Evolutionary conservation across 2,888 invertebrate genomes (phyloP).

Genomic region (Stenodema calcarata): DNA sequence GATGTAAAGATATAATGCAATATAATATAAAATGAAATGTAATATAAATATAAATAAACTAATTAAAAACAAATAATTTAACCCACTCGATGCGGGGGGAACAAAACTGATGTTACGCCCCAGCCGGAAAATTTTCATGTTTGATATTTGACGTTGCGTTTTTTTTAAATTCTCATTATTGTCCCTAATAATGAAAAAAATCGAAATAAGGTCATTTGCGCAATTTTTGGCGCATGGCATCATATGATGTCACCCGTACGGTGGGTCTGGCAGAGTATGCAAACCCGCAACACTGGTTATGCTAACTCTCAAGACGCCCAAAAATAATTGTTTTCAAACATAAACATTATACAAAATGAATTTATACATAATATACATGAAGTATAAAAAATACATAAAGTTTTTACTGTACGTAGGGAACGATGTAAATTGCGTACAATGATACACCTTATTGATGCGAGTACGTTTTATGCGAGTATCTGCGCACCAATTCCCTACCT

Average conservation of each 20-base stretch:
- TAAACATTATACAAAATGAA: background rate
- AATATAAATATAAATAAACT: no score
- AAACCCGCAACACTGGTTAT: background rate
- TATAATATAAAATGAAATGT: no score
- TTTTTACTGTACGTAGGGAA: no score
- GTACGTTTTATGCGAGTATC: no score
- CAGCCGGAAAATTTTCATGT: background rate
- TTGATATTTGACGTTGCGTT: background rate
- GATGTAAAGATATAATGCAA: no score
- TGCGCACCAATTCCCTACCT: no score
- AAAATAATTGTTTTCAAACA: background rate
- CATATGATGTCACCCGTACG: constrained; percentile 17
- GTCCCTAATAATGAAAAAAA: background rate
- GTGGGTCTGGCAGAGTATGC: constrained; percentile 12
- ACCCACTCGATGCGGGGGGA: constrained; percentile 5
- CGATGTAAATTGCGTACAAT: no score
- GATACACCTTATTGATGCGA: no score
- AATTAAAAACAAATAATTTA: no score
- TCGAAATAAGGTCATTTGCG: background rate
- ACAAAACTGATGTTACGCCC: background rate
- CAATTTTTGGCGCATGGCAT: background rate
- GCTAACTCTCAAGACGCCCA: constrained; percentile 6
- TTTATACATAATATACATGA: background rate
- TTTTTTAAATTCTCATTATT: background rate
- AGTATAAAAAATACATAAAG: constrained; percentile 17